Evolutionary conservation across 2,888 invertebrate genomes (phyloP).

Genomic region (Pimpla rufipes): DNA sequence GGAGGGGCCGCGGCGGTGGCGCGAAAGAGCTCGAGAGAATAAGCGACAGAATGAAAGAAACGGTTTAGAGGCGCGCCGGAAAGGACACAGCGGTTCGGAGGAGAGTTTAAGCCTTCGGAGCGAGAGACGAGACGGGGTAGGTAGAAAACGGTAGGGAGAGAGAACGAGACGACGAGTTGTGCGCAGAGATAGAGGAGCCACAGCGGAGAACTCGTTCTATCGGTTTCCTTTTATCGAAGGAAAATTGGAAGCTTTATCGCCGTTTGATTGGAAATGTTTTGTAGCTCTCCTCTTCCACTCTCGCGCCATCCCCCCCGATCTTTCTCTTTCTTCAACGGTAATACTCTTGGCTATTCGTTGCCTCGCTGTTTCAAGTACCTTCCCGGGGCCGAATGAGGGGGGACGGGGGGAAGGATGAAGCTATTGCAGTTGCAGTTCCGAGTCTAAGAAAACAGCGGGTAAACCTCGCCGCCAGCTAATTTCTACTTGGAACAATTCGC

Average conservation of each 20-base stretch:
- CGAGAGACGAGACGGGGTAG: conserved; percentile 18
- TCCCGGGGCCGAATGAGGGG: conserved; percentile 31
- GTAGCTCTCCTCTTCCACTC: conserved; percentile 56
- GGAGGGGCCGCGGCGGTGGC: background rate
- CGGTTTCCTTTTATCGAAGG: conserved; percentile 71
- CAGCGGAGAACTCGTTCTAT: conserved; percentile 66
- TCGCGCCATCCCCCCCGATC: conserved; percentile 18
- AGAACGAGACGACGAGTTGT: conserved; percentile 46
- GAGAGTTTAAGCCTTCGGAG: conserved; percentile 20
- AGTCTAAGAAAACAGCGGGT: conserved; percentile 33
- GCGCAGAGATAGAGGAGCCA: conserved; percentile 54
- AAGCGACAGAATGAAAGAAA: conserved; percentile 36
- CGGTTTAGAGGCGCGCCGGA: conserved; percentile 16
- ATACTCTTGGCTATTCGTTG: conserved; percentile 57
- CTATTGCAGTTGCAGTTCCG: conserved; percentile 3
- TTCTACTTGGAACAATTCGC: conserved; percentile 41
- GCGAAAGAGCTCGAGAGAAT: conserved; percentile 19
- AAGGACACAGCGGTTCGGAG: conserved; percentile 20
- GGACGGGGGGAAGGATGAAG: too few species aligned
- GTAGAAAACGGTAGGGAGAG: conserved; percentile 26
- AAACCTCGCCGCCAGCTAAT: conserved; percentile 56
- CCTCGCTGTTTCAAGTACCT: conserved; percentile 41
- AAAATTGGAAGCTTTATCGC: conserved; percentile 79
- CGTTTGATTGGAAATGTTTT: conserved; percentile 77
- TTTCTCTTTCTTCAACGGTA: conserved; percentile 43